Evolutionary conservation across 2,888 invertebrate genomes (phyloP).

Genomic region (Machimus rusticus): DNA sequence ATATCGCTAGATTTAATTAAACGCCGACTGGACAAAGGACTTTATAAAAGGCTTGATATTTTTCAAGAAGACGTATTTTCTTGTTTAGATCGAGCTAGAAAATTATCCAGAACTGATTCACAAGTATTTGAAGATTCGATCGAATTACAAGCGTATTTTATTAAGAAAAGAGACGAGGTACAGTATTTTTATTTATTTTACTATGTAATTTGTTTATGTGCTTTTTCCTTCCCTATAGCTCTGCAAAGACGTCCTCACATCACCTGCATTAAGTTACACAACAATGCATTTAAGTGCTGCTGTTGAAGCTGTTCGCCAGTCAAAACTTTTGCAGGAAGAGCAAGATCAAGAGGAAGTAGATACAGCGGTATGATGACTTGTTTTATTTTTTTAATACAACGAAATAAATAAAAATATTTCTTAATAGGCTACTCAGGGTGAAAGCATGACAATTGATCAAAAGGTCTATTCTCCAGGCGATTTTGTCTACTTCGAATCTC

Average conservation of each 20-base stretch:
- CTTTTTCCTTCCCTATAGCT: conserved; percentile 59
- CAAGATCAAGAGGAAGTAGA: conserved; percentile 76
- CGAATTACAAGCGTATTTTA: conserved; percentile 90
- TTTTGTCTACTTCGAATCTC: conserved; percentile 84
- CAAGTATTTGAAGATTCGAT: conserved; percentile 95
- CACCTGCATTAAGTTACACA: conserved; percentile 86
- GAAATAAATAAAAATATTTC: background rate
- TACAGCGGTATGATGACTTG: conserved; percentile 59
- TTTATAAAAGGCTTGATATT: conserved; percentile 90
- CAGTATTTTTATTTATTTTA: no score
- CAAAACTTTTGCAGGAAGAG: conserved; percentile 79
- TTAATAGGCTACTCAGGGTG: conserved; percentile 61
- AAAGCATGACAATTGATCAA: conserved; percentile 77
- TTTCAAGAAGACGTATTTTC: conserved; percentile 97
- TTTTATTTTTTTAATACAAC: background rate
- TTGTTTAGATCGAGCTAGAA: conserved; percentile 88
- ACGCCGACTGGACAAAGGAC: conserved; percentile 86
- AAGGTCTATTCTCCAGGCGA: conserved; percentile 84
- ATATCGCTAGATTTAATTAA: conserved; percentile 93
- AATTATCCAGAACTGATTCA: conserved; percentile 88
- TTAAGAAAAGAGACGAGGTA: conserved; percentile 73
- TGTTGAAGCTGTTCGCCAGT: conserved; percentile 78
- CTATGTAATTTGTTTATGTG: background rate
- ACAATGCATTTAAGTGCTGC: conserved; percentile 77
- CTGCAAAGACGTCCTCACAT: conserved; percentile 82